Evolutionary conservation across 1,140 invertebrate species (phyloP).

Genomic region (Drosophila baimaii): DNA sequence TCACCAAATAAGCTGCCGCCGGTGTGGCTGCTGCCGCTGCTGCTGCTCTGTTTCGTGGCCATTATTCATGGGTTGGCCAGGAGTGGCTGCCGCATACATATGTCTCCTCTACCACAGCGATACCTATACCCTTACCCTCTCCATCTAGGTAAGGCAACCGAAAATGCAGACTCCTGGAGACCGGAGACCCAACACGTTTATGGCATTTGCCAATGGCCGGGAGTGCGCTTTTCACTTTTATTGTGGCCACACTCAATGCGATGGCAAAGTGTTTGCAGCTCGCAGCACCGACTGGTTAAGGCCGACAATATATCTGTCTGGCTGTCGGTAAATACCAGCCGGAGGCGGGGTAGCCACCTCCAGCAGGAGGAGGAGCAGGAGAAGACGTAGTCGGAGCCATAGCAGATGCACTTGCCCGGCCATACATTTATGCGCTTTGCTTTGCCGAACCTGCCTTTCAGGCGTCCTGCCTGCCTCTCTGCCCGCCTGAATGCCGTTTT

Average conservation of each 20-base stretch:
- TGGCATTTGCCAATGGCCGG: conserved; percentile 75
- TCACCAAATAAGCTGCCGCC: conserved; percentile 75
- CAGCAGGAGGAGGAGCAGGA: background rate
- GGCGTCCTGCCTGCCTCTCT: conserved; percentile 9
- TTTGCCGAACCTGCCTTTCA: conserved; percentile 14
- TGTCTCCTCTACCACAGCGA: conserved; percentile 23
- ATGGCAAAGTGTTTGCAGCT: conserved; percentile 57
- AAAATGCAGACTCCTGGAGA: conserved; percentile 24
- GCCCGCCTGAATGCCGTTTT: conserved; percentile 60
- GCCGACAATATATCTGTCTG: conserved; percentile 70
- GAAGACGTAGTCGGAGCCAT: background rate
- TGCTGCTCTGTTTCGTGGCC: conserved; percentile 47
- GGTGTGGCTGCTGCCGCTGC: conserved; percentile 26
- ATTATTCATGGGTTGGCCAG: conserved; percentile 67
- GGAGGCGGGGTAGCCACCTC: conserved; percentile 3
- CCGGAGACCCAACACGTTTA: conserved; percentile 65
- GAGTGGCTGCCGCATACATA: background rate
- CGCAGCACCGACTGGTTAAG: conserved; percentile 19
- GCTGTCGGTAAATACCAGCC: conserved; percentile 63
- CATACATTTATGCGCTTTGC: conserved; percentile 70
- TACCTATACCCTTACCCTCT: background rate
- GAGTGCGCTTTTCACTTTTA: conserved; percentile 77
- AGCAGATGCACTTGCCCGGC: conserved; percentile 61
- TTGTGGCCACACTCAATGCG: conserved; percentile 55
- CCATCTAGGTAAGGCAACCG: conserved; percentile 50